Base-by-base conservation (phyloP, 1,140 invertebrate genomes). In the Trichonephila inaurata region DNA sequence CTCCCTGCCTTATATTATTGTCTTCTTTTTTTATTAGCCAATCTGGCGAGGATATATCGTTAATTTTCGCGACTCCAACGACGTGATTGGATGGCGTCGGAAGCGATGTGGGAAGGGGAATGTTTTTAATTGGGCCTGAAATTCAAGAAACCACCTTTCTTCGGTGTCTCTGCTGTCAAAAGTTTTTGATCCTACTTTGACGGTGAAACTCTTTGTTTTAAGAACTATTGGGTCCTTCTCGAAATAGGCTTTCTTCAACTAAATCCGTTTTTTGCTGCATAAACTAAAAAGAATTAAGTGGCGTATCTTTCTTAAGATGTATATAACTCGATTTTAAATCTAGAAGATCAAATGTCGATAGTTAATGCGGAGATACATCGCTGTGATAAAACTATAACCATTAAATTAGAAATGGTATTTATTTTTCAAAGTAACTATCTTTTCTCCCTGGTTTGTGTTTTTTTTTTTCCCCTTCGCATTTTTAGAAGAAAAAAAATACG, bases 41-140 rank as follows among this genome's bases (percentile, higher is more conserved):
- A 77, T 77, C 72, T 77, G 72, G 72, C 18, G 51, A 16, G 72
- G 28, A 77, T 33, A 77, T 77, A 77, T 77, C 72, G 72, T 77
- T 77, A 77, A 77, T 77, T 77, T 77, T 77, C 72, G 72, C 72
- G 72, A 77, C 72, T 77, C 72, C 72, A 77, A 77, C 72, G 72
- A 77, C 28, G 72, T 77, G 72, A 77, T 77, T 77, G 72, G 72
- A 28, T 33, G 72, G n/a, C 66, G 8, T 28, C 18, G 7, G 10
- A 24, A 12, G 10, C 24, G 66, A 8, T 10, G n/a, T n/a, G 66
- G n/a, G 66, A 1, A 28, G 28, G 69, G 28, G 69, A 24, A 77
- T 66, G 69, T 28, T 77, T 77, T 77, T 77, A 77, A 77, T 77
- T 77, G 72, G 72, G 28, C 72, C 72, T 19, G 18, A 33, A 28